Percentiles rank a stretch among this genome's conserved stretches.
phyloP scores from a whole-genome alignment of 2,797 vertebrate genomes.

The Poecilia wingei region DNA sequence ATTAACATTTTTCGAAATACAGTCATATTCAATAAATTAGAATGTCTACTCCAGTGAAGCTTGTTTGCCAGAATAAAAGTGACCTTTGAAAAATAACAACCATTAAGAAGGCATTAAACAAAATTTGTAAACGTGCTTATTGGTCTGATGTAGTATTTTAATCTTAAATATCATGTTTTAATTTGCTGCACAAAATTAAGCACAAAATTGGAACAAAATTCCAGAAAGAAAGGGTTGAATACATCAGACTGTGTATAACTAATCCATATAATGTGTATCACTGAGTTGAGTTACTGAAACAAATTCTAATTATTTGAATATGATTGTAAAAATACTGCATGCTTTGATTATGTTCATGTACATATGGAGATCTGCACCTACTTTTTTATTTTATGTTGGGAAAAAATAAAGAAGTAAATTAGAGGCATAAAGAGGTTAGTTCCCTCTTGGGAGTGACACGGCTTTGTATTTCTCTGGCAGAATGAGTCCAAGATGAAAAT shows the following conservation, averaged over 20 bases:
- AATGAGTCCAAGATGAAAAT: conserved; percentile 76
- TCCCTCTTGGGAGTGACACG: conserved; percentile 59
- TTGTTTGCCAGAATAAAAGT: not conserved
- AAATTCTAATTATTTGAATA: conserved; percentile 5
- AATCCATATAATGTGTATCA: not conserved
- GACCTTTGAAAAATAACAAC: not conserved
- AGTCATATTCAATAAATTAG: not conserved
- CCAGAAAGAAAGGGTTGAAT: not conserved
- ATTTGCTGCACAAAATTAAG: not conserved
- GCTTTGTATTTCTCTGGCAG: conserved; percentile 70
- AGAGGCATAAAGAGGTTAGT: conserved; percentile 73
- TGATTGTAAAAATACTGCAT: conserved; percentile 17
- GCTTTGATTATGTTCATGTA: conserved; percentile 30
- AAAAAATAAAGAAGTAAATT: conserved; percentile 38
- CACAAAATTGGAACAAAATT: not conserved
- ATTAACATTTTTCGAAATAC: not conserved
- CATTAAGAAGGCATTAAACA: not conserved
- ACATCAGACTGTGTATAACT: not conserved
- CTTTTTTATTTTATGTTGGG: conserved; percentile 48
- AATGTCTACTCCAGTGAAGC: not conserved
- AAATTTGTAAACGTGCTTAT: not conserved
- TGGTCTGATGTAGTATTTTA: not conserved
- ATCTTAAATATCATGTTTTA: not conserved
- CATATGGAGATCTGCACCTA: conserved; percentile 61
- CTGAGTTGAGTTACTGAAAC: not conserved